Conservation (phyloP, 2,113 vertebrate species). For the Nycticorax nycticorax region DNA sequence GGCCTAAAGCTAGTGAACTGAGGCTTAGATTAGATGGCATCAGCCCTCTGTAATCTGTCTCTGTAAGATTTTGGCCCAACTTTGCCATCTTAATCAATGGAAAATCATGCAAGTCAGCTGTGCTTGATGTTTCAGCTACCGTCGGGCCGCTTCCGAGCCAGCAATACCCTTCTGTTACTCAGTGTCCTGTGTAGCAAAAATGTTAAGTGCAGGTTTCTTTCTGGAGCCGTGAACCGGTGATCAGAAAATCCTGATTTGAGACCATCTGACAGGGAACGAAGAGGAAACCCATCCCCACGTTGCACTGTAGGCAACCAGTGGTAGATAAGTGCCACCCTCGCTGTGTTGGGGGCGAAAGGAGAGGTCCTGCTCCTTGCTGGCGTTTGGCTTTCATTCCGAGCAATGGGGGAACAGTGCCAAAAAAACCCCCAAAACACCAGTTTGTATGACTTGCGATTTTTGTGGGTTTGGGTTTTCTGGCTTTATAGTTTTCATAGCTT, state of each 20-base stretch:
- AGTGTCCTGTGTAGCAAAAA: background rate
- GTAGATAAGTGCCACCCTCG: background rate
- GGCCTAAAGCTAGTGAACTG: conserved; percentile 42
- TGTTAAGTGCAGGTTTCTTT: background rate
- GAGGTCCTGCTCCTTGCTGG: background rate
- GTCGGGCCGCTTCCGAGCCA: background rate
- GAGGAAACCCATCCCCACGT: background rate
- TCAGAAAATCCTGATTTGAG: background rate
- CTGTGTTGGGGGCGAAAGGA: fast-evolving
- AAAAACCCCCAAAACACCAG: background rate
- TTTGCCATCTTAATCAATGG: conserved; percentile 60
- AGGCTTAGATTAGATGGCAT: conserved; percentile 58
- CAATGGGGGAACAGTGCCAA: background rate
- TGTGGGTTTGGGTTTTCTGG: background rate
- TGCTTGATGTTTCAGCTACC: conserved; percentile 22
- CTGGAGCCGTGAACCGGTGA: background rate
- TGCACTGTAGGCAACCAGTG: background rate
- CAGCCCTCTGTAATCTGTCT: conserved; percentile 26
- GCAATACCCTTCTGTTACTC: conserved; percentile 42
- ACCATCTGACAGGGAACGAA: background rate
- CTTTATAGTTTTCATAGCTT: background rate
- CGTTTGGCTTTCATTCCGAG: background rate
- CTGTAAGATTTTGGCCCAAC: conserved; percentile 36
- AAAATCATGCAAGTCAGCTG: conserved; percentile 57
- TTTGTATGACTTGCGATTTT: background rate